Evolutionary conservation across 1,140 invertebrate species (phyloP).

Genomic region (Drosophila cardini): DNA sequence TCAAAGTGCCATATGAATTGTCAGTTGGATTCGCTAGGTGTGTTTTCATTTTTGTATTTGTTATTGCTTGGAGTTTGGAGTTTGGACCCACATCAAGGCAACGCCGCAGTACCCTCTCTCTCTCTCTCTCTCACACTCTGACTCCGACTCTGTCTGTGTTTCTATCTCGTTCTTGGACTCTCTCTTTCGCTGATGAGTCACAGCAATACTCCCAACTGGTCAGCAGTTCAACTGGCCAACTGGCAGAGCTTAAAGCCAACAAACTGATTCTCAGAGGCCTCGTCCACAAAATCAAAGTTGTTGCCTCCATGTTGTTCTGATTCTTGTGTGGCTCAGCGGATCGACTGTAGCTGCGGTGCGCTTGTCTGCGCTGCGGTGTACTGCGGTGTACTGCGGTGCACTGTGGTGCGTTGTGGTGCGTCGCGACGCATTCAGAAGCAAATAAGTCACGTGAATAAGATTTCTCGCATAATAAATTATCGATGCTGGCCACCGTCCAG

Average conservation of each 20-base stretch:
- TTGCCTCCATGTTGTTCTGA: constrained; percentile 39
- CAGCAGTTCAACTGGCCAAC: constrained; percentile 35
- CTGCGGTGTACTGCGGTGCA: not conserved
- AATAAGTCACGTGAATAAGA: constrained; percentile 84
- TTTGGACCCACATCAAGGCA: constrained; percentile 71
- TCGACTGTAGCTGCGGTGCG: constrained; percentile 6
- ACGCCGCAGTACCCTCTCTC: constrained; percentile 42
- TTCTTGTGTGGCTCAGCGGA: constrained; percentile 57
- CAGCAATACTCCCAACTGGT: constrained; percentile 28
- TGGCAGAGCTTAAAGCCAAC: constrained; percentile 11
- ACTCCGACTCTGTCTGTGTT: not conserved
- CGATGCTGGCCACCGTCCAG: constrained; percentile 46
- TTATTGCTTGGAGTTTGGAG: constrained; percentile 4
- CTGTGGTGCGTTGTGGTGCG: not conserved
- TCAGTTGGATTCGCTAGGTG: constrained; percentile 25
- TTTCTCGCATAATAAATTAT: constrained; percentile 85
- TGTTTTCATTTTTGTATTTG: constrained; percentile 37
- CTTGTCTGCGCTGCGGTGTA: not conserved
- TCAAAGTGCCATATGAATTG: constrained; percentile 16
- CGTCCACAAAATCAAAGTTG: not conserved
- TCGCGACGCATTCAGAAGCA: constrained; percentile 75
- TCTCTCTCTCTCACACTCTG: not conserved
- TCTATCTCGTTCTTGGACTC: not conserved
- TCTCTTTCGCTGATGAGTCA: constrained; percentile 17
- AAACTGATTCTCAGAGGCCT: not conserved